These are phyloP conservation scores for Agelas oroides DNA, from an alignment of 37 sponge, comb jelly and placozoan genomes.

Conservation along the genomic window DNA sequence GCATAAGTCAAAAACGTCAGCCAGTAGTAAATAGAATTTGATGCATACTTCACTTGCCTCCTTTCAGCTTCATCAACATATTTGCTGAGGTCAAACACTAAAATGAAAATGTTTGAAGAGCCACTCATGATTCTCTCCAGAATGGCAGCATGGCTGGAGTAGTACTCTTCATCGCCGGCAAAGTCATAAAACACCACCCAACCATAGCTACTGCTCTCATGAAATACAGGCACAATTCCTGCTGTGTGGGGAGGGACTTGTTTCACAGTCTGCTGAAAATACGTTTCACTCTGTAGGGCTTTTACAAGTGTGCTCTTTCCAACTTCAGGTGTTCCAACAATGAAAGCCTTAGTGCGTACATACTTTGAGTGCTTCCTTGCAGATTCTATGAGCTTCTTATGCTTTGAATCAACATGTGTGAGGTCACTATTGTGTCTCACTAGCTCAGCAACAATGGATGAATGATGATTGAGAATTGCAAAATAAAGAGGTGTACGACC, in stretches of 20 bases:
- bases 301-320: slow-evolving; percentile 59
- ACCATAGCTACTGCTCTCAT: slow-evolving; percentile 7
- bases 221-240: slow-evolving; percentile 26
- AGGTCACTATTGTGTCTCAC: too few species aligned
- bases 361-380: too few species aligned
- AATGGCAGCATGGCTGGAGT: slow-evolving; percentile 27
- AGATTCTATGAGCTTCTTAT: too few species aligned
- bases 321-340: slow-evolving; percentile 27
- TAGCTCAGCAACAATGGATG: too few species aligned
- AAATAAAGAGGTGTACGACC: too few species aligned
- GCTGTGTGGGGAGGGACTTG: slow-evolving; percentile 26
- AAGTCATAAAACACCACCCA: slow-evolving; percentile 24
- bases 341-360: background rate
- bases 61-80: background rate
- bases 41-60: too few species aligned
- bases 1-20: background rate
- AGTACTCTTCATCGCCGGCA: slow-evolving; percentile 1
- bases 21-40: slow-evolving; percentile 10
- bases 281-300: slow-evolving; percentile 15
- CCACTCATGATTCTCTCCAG: background rate
- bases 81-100: slow-evolving; percentile 32
- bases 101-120: background rate
- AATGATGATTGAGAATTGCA: too few species aligned
- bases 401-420: too few species aligned
- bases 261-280: background rate